phyloP scores from a whole-genome alignment of 1,140 invertebrate species.

The Portunus trituberculatus region DNA sequence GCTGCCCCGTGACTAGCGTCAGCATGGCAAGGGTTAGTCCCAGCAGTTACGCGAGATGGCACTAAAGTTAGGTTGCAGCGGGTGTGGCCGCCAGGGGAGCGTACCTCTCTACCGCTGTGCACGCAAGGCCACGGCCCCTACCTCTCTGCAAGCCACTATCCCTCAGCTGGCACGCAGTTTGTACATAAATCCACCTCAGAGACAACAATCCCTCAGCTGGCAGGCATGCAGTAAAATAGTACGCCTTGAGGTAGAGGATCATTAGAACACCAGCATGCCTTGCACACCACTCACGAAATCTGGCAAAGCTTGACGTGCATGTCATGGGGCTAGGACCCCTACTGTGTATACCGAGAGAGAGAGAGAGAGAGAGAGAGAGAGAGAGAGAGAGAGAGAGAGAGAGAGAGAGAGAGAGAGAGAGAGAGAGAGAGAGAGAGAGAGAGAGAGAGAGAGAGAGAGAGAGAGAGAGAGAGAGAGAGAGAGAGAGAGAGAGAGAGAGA shows the following conservation, averaged over 20 bases:
- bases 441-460: too few species aligned
- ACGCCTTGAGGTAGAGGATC: background rate
- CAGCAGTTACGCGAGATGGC: background rate
- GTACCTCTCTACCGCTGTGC: slow-evolving; percentile 37
- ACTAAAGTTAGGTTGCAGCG: background rate
- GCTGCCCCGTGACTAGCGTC: background rate
- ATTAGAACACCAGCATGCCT: background rate
- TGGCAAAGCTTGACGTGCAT: background rate
- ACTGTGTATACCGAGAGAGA: background rate
- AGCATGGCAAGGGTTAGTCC: background rate
- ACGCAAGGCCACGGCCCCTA: slow-evolving; percentile 39
- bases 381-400: too few species aligned
- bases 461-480: too few species aligned
- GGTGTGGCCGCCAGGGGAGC: background rate
- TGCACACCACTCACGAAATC: background rate
- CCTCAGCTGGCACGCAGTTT: background rate
- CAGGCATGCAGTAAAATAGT: background rate
- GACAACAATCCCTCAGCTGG: background rate
- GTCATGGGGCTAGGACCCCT: background rate
- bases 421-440: too few species aligned
- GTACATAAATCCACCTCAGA: background rate
- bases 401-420: too few species aligned
- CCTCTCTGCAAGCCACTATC: background rate
- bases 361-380: too few species aligned
- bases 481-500: too few species aligned